A percentile compares a stretch with the other conserved stretches of the same genome.
phyloP scores from a whole-genome alignment of 2,888 invertebrate species.

The Calameuta filiformis region DNA sequence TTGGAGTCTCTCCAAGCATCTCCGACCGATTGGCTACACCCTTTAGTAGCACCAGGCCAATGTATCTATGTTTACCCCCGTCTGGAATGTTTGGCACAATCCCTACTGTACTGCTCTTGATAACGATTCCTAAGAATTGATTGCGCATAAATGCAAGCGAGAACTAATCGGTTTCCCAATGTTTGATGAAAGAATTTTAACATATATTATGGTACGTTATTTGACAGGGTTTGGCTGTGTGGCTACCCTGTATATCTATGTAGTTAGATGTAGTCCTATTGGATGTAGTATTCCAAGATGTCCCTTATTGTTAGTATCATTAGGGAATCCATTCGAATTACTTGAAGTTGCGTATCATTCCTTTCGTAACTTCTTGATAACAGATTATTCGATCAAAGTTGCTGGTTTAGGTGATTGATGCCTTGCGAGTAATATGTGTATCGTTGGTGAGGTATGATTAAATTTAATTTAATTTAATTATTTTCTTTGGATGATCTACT shows the following conservation, averaged over 20 bases:
- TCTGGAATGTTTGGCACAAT: slow-evolving; percentile 21
- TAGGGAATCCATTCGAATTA: background rate
- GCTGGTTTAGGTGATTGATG: background rate
- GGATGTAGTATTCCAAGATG: background rate
- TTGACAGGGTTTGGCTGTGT: background rate
- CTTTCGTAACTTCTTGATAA: background rate
- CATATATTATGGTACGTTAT: background rate
- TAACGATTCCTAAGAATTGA: slow-evolving; percentile 33
- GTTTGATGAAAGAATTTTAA: background rate
- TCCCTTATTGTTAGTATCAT: background rate
- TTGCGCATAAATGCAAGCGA: slow-evolving; percentile 38
- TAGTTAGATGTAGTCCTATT: background rate
- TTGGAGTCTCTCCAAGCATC: slow-evolving; percentile 59
- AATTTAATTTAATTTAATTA: background rate
- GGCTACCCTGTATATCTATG: background rate
- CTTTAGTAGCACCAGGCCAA: slow-evolving; percentile 13
- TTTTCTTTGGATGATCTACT: background rate
- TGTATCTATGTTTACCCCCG: slow-evolving; percentile 27
- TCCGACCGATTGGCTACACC: slow-evolving; percentile 54
- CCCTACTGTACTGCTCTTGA: slow-evolving; percentile 16
- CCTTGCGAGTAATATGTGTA: background rate
- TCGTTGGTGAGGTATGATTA: background rate
- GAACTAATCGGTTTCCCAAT: background rate
- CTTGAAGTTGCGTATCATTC: background rate
- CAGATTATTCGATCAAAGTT: background rate